Evolutionary conservation across 2,888 invertebrate genomes (phyloP).

Genomic region (Melieria omissa): DNA sequence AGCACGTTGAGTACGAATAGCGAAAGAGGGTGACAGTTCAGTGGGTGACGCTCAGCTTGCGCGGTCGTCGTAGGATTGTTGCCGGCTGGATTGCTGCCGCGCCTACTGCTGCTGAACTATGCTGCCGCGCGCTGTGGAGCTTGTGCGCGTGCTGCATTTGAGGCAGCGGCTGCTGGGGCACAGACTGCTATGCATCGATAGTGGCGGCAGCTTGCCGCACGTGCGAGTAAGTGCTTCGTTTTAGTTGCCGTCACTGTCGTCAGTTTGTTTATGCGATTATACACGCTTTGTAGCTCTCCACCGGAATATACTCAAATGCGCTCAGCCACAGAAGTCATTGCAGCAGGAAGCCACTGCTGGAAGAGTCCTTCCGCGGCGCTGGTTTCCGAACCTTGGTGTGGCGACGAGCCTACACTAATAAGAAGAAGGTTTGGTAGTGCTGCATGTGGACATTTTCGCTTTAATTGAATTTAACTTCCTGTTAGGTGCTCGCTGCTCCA

Average conservation of each 20-base stretch:
- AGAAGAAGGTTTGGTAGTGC: background rate
- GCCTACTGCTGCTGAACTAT: conserved; percentile 24
- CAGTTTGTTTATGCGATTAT: background rate
- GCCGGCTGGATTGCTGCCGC: background rate
- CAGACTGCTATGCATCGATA: background rate
- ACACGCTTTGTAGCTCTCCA: background rate
- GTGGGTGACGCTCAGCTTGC: no score
- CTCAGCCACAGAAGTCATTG: background rate
- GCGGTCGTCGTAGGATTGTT: no score
- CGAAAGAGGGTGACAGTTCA: no score
- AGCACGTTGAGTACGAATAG: no score
- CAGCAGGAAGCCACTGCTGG: background rate
- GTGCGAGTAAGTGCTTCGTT: conserved; percentile 5
- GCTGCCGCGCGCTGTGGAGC: conserved; percentile 44
- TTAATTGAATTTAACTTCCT: background rate
- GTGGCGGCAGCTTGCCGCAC: background rate
- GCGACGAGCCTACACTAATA: conserved; percentile 15
- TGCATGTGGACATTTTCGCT: background rate
- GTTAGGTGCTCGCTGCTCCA: background rate
- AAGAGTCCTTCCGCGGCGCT: background rate
- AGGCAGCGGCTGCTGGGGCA: conserved; percentile 41
- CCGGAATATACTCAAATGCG: background rate
- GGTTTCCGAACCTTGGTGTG: background rate
- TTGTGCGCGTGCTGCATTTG: conserved; percentile 39
- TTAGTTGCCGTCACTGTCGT: background rate